Conservation (phyloP, 2,888 invertebrate species). For the Drosophila stalkeri region DNA sequence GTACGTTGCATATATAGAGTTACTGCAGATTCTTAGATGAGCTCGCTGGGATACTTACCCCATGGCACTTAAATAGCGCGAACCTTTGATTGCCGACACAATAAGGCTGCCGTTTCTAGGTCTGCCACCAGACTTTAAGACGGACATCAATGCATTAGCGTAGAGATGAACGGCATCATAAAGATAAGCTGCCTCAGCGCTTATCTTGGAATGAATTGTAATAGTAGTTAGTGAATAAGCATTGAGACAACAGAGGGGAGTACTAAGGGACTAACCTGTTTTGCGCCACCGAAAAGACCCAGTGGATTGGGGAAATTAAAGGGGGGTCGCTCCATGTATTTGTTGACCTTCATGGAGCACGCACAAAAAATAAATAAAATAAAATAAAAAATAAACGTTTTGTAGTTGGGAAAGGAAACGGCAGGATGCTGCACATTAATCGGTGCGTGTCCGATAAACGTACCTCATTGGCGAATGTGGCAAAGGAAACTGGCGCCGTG, state of each 20-base stretch:
- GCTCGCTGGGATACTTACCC: conserved; percentile 87
- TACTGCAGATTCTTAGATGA: not conserved
- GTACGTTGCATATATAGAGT: conserved; percentile 18
- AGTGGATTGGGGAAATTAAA: conserved; percentile 95
- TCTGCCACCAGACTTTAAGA: conserved; percentile 89
- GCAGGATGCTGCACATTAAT: not conserved
- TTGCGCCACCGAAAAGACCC: conserved; percentile 89
- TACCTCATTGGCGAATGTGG: conserved; percentile 88
- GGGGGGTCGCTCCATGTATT: conserved; percentile 93
- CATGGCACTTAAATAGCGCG: conserved; percentile 93
- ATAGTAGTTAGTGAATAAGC: conserved; percentile 6
- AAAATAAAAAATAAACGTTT: conserved; percentile 8
- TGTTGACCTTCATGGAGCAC: conserved; percentile 88
- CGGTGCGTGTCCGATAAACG: not conserved
- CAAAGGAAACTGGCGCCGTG: conserved; percentile 90
- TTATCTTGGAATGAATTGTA: conserved; percentile 87
- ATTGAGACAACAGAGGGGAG: not conserved
- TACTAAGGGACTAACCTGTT: conserved; percentile 86
- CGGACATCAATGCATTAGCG: conserved; percentile 91
- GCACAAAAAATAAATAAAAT: not conserved
- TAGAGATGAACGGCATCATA: conserved; percentile 98
- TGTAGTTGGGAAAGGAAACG: not conserved
- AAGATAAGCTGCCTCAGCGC: conserved; percentile 95
- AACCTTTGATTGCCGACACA: conserved; percentile 90
- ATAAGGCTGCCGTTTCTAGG: conserved; percentile 93